Percentiles rank a stretch among this genome's conserved stretches.
These are phyloP conservation scores for Eupithecia centaureata DNA, from an alignment of 2,888 invertebrate genomes.

Conservation along the genomic window DNA sequence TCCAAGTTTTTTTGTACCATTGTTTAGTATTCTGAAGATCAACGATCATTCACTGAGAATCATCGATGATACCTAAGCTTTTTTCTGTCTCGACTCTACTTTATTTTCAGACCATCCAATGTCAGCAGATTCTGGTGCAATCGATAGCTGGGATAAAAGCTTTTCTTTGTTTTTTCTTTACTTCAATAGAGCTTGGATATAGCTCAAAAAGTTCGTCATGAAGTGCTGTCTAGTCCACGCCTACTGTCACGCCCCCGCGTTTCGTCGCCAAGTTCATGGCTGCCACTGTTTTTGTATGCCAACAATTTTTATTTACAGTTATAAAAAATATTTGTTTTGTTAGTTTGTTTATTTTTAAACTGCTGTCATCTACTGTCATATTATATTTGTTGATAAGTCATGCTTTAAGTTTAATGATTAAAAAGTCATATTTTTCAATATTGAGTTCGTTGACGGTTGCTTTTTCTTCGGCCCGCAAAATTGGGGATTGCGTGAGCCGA, in stretches of 20 bases:
- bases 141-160: not conserved
- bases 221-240: constrained; percentile 14
- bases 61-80: too few relatives aligned
- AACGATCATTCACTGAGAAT: too few relatives aligned
- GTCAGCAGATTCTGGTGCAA: not conserved
- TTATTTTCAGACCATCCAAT: not conserved
- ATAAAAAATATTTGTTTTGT: not conserved
- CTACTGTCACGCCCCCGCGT: constrained; percentile 43
- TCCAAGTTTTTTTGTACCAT: not conserved
- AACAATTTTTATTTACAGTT: constrained; percentile 40
- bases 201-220: not conserved
- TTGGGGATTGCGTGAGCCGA: too few relatives aligned
- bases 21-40: not conserved
- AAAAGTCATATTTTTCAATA: not conserved
- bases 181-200: not conserved
- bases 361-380: not conserved
- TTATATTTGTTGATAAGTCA: not conserved
- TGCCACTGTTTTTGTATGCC: constrained; percentile 50
- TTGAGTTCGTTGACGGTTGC: not conserved
- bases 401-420: not conserved
- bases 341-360: not conserved
- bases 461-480: too few relatives aligned
- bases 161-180: not conserved
- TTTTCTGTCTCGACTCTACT: not conserved
- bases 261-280: constrained; percentile 60